phyloP scores from a whole-genome alignment of 1,140 invertebrate genomes.

The Liolophura sinensis region DNA sequence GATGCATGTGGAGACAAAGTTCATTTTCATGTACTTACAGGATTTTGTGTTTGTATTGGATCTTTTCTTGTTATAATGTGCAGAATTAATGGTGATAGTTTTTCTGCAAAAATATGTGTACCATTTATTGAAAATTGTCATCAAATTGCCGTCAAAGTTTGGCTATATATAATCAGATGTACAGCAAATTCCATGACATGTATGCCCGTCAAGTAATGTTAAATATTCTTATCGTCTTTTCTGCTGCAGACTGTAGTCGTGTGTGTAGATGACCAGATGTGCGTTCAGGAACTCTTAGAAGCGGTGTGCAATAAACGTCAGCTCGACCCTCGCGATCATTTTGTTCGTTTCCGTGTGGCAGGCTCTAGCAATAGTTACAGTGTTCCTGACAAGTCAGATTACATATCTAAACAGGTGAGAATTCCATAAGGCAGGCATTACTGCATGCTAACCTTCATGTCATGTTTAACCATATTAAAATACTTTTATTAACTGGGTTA shows the following conservation, averaged over 20 bases:
- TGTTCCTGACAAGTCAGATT: constrained; percentile 67
- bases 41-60: too few relatives aligned
- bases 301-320: constrained; percentile 87
- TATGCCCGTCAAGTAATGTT: neutral
- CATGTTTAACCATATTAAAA: too few relatives aligned
- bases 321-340: constrained; percentile 92
- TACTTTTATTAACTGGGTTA: too few relatives aligned
- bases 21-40: too few relatives aligned
- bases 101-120: too few relatives aligned
- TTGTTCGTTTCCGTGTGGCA: constrained; percentile 88
- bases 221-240: constrained; percentile 21
- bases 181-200: neutral
- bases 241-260: constrained; percentile 60
- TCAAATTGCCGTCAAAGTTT: too few relatives aligned
- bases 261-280: constrained; percentile 84
- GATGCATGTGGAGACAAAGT: too few relatives aligned
- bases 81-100: too few relatives aligned
- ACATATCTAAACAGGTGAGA: constrained; percentile 8
- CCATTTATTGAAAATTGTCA: too few relatives aligned
- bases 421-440: neutral
- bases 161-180: too few relatives aligned
- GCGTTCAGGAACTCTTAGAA: constrained; percentile 92
- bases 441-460: too few relatives aligned
- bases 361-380: constrained; percentile 42
- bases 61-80: too few relatives aligned